phyloP scores from a whole-genome alignment of 2,113 vertebrate species.

The Lanius collurio region DNA sequence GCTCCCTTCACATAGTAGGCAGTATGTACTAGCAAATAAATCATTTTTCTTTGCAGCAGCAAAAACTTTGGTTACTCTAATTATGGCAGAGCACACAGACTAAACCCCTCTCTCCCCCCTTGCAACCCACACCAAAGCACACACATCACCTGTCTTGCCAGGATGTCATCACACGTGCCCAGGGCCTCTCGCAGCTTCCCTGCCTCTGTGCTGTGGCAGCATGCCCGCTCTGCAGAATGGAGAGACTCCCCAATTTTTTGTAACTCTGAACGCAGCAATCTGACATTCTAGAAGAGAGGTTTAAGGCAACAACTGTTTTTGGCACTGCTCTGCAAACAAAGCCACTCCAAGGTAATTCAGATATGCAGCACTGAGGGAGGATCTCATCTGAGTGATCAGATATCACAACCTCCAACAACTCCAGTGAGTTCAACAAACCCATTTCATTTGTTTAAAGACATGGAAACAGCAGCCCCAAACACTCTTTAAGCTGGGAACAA shows the following conservation, averaged over 20 bases:
- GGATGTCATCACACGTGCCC: slow-evolving; percentile 80
- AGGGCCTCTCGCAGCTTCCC: slow-evolving; percentile 85
- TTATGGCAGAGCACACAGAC: background rate
- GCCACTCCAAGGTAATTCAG: background rate
- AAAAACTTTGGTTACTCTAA: background rate
- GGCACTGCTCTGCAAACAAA: background rate
- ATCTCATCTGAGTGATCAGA: background rate
- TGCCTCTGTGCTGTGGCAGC: slow-evolving; percentile 91
- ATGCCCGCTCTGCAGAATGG: slow-evolving; percentile 89
- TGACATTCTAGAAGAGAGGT: slow-evolving; percentile 78
- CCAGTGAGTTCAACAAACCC: background rate
- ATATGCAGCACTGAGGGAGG: background rate
- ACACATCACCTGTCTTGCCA: slow-evolving; percentile 85
- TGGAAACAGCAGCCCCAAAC: background rate
- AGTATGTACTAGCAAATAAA: background rate
- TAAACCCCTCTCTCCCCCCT: background rate
- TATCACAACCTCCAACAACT: background rate
- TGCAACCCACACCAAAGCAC: background rate
- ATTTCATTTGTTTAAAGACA: background rate
- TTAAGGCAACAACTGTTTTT: background rate
- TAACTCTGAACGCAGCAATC: slow-evolving; percentile 82
- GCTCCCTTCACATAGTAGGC: background rate
- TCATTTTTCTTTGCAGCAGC: background rate
- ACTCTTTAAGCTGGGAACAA: background rate
- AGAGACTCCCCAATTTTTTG: slow-evolving; percentile 81